These are phyloP conservation scores for Ailurus styani DNA, from an alignment of 2,113 vertebrate species.

Conservation along the genomic window DNA sequence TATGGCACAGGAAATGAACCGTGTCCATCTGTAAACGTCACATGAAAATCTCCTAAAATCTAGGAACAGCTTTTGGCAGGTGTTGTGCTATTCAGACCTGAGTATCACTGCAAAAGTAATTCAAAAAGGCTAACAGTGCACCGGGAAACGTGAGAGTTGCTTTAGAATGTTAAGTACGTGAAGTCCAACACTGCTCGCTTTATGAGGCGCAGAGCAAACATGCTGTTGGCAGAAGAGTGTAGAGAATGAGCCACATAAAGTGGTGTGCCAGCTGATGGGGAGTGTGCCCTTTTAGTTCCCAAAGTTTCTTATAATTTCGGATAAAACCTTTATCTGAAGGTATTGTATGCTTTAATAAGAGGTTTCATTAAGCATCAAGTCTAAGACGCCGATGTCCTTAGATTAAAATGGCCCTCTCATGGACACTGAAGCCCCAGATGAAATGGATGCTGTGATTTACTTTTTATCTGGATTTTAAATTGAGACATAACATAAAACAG, in stretches of 20 bases:
- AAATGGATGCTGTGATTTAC: neutral
- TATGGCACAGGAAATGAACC: neutral
- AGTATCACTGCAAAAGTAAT: neutral
- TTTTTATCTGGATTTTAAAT: neutral
- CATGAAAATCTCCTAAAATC: neutral
- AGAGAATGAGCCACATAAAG: neutral
- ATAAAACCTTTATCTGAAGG: neutral
- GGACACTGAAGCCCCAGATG: neutral
- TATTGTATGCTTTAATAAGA: neutral
- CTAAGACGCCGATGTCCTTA: neutral
- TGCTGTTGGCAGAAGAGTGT: neutral
- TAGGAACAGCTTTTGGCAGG: neutral
- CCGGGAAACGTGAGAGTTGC: neutral
- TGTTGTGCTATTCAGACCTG: neutral
- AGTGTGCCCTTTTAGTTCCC: neutral
- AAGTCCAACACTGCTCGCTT: neutral
- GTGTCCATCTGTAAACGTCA: neutral
- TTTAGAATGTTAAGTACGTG: neutral
- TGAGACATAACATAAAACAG: neutral
- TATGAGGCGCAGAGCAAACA: accelerated
- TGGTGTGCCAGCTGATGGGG: neutral
- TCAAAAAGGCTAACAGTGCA: neutral
- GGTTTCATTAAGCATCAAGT: neutral
- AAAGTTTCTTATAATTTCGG: neutral
- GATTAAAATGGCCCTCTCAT: neutral